Conservation (phyloP, 2,797 vertebrate genomes). For the Helarctos malayanus region DNA sequence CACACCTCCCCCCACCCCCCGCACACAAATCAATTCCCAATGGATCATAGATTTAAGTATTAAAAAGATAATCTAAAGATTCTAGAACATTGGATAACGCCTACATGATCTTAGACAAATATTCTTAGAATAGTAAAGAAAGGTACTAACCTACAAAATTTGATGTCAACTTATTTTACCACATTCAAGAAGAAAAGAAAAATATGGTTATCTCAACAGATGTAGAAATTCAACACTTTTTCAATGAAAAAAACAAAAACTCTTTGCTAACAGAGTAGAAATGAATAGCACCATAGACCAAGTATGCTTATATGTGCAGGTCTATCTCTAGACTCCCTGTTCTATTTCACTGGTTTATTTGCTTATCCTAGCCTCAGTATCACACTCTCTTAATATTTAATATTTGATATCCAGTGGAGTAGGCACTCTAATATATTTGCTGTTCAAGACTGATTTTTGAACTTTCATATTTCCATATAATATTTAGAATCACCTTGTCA, state of each 20-base stretch:
- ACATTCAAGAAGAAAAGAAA: background rate
- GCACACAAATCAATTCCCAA: background rate
- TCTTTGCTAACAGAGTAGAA: background rate
- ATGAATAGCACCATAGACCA: background rate
- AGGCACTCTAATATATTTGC: background rate
- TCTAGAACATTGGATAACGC: background rate
- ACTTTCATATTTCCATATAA: background rate
- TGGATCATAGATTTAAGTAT: background rate
- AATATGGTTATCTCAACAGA: background rate
- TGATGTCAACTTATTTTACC: background rate
- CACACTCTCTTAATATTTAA: conserved; percentile 9
- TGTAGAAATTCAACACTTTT: background rate
- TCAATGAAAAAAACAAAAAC: background rate
- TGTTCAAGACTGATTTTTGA: background rate
- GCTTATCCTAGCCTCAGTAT: background rate
- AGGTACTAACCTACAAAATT: background rate
- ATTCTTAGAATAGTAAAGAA: background rate
- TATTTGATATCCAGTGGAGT: background rate
- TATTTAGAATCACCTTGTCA: background rate
- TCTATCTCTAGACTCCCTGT: background rate
- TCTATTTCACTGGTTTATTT: background rate
- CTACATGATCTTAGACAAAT: background rate
- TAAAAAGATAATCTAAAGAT: background rate
- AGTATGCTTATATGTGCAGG: background rate
- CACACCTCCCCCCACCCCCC: background rate